These are phyloP conservation scores for Ophion ellenae DNA, from an alignment of 2,888 invertebrate species.

Conservation along the genomic window DNA sequence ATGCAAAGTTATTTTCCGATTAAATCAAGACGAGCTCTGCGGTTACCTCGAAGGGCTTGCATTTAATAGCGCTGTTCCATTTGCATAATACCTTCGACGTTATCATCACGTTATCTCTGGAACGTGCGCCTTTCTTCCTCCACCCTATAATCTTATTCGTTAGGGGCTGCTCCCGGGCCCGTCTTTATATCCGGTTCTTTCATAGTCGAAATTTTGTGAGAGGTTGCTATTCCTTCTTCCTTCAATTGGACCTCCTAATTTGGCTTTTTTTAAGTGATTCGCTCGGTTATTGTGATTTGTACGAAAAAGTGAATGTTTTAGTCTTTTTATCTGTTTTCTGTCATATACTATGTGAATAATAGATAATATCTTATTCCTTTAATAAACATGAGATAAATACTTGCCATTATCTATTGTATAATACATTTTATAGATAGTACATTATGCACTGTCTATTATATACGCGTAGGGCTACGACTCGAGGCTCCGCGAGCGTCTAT, in stretches of 20 bases:
- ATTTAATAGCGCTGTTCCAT: constrained; percentile 76
- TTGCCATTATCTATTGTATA: background rate
- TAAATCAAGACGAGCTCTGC: constrained; percentile 8
- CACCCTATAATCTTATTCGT: constrained; percentile 43
- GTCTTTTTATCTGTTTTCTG: background rate
- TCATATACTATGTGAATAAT: background rate
- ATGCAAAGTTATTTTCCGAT: constrained; percentile 39
- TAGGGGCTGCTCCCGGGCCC: constrained; percentile 14
- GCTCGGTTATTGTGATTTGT: no score
- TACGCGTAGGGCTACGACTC: no score
- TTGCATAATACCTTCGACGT: constrained; percentile 72
- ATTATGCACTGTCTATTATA: no score
- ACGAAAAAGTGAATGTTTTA: no score
- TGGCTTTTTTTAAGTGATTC: background rate
- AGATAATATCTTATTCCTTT: background rate
- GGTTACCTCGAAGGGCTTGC: constrained; percentile 64
- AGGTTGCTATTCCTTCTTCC: constrained; percentile 12
- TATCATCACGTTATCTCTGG: constrained; percentile 57
- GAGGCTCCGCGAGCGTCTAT: no score
- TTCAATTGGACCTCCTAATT: background rate
- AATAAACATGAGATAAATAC: background rate
- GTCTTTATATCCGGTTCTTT: background rate
- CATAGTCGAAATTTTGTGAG: constrained; percentile 36
- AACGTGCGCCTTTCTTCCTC: constrained; percentile 60
- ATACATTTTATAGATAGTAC: no score